phyloP scores from a whole-genome alignment of 2,797 vertebrate species.

The Agapornis canus region DNA sequence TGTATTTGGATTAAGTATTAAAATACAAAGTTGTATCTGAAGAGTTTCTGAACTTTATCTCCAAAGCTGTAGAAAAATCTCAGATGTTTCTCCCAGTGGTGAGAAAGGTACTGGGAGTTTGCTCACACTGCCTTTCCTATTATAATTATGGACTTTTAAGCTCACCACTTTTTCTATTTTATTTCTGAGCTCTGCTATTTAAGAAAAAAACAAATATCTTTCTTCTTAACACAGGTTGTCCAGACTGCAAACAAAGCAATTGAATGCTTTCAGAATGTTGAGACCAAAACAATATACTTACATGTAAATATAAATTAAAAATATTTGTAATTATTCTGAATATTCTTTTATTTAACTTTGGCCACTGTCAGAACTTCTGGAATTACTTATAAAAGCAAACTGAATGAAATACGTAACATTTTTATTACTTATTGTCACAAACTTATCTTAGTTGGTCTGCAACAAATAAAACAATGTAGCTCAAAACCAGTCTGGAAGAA shows the following conservation, averaged over 20 bases:
- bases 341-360: not conserved
- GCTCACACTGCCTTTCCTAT: not conserved
- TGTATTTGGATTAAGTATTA: not conserved
- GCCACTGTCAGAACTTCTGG: not conserved
- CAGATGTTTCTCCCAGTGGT: not conserved
- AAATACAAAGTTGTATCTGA: not conserved
- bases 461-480: not conserved
- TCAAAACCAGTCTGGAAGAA: not conserved
- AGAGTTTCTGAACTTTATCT: conserved; percentile 1
- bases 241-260: not conserved
- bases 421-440: not conserved
- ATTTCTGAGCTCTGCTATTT: not conserved
- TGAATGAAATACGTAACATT: not conserved
- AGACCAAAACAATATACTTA: not conserved
- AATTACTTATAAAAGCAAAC: not conserved
- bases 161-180: not conserved
- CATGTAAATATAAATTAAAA: not conserved
- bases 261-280: not conserved
- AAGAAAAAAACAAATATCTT: rapidly evolving
- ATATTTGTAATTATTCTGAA: not conserved
- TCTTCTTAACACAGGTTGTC: not conserved
- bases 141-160: not conserved
- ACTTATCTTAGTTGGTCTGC: not conserved
- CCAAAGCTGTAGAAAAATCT: not conserved
- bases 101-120: not conserved